phyloP scores from a whole-genome alignment of 2,888 invertebrate genomes.

The Eueremaeus valkanovi region DNA sequence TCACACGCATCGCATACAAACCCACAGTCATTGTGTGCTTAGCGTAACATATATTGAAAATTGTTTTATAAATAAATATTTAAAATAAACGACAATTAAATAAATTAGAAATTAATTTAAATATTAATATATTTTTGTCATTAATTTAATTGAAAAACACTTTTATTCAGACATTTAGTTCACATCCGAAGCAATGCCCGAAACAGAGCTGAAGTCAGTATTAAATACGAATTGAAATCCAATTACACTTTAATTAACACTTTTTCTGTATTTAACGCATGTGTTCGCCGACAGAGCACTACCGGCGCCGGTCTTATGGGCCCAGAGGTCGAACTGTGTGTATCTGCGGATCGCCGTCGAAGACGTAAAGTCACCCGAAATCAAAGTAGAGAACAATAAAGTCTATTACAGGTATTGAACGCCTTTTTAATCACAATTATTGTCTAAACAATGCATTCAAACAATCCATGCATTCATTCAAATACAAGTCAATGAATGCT shows the following conservation, averaged over 20 bases:
- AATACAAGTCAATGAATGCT: background rate
- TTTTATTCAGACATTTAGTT: background rate
- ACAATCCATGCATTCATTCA: too few species aligned
- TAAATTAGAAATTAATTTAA: background rate
- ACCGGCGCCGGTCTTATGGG: conserved; percentile 70
- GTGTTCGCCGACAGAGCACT: background rate
- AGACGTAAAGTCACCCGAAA: conserved; percentile 75
- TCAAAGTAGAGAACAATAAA: conserved; percentile 62
- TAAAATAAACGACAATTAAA: too few species aligned
- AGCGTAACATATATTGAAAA: too few species aligned
- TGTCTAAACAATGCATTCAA: background rate
- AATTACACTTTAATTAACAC: background rate
- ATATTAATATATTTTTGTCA: too few species aligned
- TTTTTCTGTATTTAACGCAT: background rate
- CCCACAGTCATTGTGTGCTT: background rate
- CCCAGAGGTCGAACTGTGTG: conserved; percentile 75
- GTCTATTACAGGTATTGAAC: conserved; percentile 65
- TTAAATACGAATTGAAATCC: too few species aligned
- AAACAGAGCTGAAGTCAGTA: conserved; percentile 2
- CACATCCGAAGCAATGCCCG: background rate
- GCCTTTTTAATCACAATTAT: conserved; percentile 1
- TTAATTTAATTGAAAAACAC: background rate
- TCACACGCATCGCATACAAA: background rate
- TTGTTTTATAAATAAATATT: too few species aligned
- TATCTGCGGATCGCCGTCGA: conserved; percentile 87